phyloP scores from a whole-genome alignment of 2,888 invertebrate genomes.

The Pseudococcus longispinus region DNA sequence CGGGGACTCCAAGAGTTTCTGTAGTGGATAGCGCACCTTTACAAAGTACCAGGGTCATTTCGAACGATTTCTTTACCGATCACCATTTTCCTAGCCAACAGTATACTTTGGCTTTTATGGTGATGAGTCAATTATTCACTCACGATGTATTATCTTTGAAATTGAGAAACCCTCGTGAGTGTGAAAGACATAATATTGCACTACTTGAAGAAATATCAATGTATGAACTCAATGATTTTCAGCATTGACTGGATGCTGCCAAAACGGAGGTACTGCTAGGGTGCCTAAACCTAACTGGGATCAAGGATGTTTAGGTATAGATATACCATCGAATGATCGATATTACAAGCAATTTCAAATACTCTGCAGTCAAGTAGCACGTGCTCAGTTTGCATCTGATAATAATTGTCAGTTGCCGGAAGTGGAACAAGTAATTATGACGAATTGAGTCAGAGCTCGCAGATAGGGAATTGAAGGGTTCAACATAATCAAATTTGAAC shows the following conservation, averaged over 20 bases:
- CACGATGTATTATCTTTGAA: conserved; percentile 8
- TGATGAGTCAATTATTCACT: conserved; percentile 29
- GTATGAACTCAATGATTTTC: no score
- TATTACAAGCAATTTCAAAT: background rate
- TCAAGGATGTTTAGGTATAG: background rate
- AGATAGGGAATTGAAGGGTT: no score
- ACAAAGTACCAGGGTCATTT: conserved; percentile 25
- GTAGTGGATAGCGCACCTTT: background rate
- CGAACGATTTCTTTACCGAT: background rate
- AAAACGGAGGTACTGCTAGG: background rate
- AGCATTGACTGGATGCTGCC: background rate
- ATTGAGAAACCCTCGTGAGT: background rate
- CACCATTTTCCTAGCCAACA: background rate
- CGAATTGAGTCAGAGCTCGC: no score
- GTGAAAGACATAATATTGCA: background rate
- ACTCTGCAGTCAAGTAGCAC: background rate
- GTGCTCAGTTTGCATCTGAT: background rate
- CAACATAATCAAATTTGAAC: no score
- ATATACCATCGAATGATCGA: background rate
- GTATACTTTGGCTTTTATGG: background rate
- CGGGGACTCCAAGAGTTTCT: background rate
- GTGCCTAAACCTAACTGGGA: background rate
- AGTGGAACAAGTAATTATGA: background rate
- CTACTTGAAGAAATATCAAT: no score
- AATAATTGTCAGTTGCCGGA: background rate